Evolutionary conservation across 2,797 vertebrate genomes (phyloP).

Genomic region (Pseudochirops corinnae): DNA sequence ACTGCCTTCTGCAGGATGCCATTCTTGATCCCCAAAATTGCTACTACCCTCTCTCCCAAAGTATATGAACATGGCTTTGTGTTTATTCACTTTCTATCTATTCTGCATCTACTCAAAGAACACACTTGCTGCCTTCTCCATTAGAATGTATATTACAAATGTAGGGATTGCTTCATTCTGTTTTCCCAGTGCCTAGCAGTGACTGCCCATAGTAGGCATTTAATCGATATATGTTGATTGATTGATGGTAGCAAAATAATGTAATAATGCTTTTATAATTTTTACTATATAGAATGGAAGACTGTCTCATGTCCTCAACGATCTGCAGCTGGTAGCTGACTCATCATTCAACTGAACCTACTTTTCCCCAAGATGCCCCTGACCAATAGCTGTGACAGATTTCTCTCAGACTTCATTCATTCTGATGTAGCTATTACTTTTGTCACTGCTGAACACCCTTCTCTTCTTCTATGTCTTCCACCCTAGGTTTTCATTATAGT

Average conservation of each 20-base stretch:
- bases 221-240: background rate
- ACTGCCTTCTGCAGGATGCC: background rate
- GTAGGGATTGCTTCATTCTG: background rate
- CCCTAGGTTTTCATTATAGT: background rate
- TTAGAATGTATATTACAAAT: background rate
- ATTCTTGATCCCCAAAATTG: background rate
- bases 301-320: background rate
- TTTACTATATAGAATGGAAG: background rate
- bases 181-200: background rate
- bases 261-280: background rate
- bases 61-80: background rate
- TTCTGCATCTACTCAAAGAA: background rate
- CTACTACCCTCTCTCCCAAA: background rate
- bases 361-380: background rate
- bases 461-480: background rate
- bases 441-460: background rate
- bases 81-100: background rate
- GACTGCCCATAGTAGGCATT: background rate
- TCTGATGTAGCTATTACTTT: background rate
- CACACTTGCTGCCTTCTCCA: background rate
- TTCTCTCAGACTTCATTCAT: background rate
- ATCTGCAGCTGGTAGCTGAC: background rate
- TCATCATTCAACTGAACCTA: background rate
- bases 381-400: background rate
- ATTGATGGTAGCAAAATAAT: background rate